A percentile compares a stretch with the other conserved stretches of the same genome.
phyloP scores from a whole-genome alignment of 2,888 invertebrate species.

The Sphaerophoria taeniata region DNA sequence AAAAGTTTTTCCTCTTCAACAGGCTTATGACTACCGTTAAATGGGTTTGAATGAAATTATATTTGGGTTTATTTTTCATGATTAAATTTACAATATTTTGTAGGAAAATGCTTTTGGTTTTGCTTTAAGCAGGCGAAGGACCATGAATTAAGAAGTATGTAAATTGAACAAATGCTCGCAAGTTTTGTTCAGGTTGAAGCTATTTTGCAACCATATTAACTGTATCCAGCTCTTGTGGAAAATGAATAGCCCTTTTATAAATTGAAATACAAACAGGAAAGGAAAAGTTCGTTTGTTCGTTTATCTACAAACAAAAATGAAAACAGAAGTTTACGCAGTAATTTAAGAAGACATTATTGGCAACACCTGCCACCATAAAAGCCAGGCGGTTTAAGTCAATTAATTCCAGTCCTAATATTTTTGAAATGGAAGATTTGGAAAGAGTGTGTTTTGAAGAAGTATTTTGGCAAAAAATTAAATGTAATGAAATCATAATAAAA shows the following conservation, averaged over 20 bases:
- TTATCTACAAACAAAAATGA: too few species aligned
- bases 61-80: not conserved
- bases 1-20: not conserved
- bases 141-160: not conserved
- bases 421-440: too few species aligned
- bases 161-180: not conserved
- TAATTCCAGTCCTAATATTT: too few species aligned
- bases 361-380: too few species aligned
- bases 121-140: not conserved
- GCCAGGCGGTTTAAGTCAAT: too few species aligned
- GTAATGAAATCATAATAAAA: too few species aligned
- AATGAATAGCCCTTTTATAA: not conserved
- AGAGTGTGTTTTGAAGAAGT: too few species aligned
- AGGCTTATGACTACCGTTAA: not conserved
- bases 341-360: too few species aligned
- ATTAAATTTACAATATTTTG: not conserved
- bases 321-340: too few species aligned
- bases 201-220: not conserved
- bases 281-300: too few species aligned
- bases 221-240: not conserved
- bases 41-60: not conserved
- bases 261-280: too few species aligned
- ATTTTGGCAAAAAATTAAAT: too few species aligned
- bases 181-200: not conserved
- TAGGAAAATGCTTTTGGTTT: not conserved